Evolutionary conservation across 2,888 invertebrate genomes (phyloP).

Genomic region (Andrena fulva): DNA sequence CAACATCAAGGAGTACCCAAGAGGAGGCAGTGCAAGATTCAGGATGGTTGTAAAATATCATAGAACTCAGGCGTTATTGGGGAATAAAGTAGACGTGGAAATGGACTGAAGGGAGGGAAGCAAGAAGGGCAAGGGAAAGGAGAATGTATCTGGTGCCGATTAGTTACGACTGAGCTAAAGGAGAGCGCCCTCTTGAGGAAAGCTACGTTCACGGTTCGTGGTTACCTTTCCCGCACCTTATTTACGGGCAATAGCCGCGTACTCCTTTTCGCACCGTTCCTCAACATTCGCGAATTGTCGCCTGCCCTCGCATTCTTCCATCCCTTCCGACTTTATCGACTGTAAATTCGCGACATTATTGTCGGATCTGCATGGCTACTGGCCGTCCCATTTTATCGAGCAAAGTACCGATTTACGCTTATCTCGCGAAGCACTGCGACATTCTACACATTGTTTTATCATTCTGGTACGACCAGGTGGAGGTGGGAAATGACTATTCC

Average conservation of each 20-base stretch:
- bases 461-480: background rate
- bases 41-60: slow-evolving; percentile 23
- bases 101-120: background rate
- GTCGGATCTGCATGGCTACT: slow-evolving; percentile 52
- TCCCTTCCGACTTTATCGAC: slow-evolving; percentile 66
- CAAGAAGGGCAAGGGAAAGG: slow-evolving; percentile 17
- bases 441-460: slow-evolving; percentile 40
- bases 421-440: slow-evolving; percentile 3
- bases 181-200: slow-evolving; percentile 59
- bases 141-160: slow-evolving; percentile 60
- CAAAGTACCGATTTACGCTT: slow-evolving; percentile 49
- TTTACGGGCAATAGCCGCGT: slow-evolving; percentile 51
- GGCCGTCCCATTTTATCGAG: slow-evolving; percentile 23
- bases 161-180: slow-evolving; percentile 77
- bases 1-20: background rate
- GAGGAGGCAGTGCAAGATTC: background rate
- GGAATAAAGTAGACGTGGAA: background rate
- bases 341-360: slow-evolving; percentile 68
- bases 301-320: slow-evolving; percentile 43
- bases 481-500: background rate
- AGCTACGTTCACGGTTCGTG: slow-evolving; percentile 45
- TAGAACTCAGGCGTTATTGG: slow-evolving; percentile 1
- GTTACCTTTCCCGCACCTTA: slow-evolving; percentile 51
- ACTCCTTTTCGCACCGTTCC: slow-evolving; percentile 54
- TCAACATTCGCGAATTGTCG: slow-evolving; percentile 52